Evolutionary conservation across 2,888 invertebrate species (phyloP).

Genomic region (Campopleginae sp.): DNA sequence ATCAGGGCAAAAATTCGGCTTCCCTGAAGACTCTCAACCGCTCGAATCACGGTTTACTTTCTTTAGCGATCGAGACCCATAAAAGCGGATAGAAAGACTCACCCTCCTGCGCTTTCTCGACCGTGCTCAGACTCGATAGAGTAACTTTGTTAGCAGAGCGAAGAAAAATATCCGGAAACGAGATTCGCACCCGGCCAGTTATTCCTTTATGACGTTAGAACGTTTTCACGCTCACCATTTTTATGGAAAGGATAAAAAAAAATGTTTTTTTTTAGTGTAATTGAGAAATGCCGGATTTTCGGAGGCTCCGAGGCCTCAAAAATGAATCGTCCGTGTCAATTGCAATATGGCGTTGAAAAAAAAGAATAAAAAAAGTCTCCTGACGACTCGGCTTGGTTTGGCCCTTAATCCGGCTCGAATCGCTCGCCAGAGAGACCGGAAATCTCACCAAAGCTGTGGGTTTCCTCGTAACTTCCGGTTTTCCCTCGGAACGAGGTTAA

Average conservation of each 20-base stretch:
- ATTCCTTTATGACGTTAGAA: constrained; percentile 57
- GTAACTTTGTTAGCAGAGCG: constrained; percentile 62
- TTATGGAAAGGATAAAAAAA: neutral
- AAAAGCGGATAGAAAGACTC: neutral
- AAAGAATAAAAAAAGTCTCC: constrained; percentile 61
- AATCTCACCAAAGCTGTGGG: constrained; percentile 62
- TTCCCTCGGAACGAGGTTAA: constrained; percentile 78
- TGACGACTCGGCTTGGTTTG: constrained; percentile 73
- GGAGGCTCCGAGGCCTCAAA: neutral
- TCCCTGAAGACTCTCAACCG: neutral
- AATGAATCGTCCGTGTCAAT: constrained; percentile 67
- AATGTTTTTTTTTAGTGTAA: no score
- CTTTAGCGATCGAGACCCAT: constrained; percentile 19
- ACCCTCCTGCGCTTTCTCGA: constrained; percentile 3
- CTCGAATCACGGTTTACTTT: neutral
- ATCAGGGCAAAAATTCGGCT: no score
- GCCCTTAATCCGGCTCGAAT: constrained; percentile 72
- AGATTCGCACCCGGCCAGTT: constrained; percentile 60
- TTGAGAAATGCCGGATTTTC: neutral
- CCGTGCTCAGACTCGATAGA: constrained; percentile 42
- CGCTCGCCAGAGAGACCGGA: constrained; percentile 50
- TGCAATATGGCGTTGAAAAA: constrained; percentile 75
- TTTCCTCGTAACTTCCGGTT: constrained; percentile 73
- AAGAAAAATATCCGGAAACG: constrained; percentile 67
- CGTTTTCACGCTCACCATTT: constrained; percentile 20